A percentile compares a stretch with the other conserved stretches of the same genome.
Conservation (phyloP, 1,140 invertebrate species). For the Drosophila sturtevanti region DNA sequence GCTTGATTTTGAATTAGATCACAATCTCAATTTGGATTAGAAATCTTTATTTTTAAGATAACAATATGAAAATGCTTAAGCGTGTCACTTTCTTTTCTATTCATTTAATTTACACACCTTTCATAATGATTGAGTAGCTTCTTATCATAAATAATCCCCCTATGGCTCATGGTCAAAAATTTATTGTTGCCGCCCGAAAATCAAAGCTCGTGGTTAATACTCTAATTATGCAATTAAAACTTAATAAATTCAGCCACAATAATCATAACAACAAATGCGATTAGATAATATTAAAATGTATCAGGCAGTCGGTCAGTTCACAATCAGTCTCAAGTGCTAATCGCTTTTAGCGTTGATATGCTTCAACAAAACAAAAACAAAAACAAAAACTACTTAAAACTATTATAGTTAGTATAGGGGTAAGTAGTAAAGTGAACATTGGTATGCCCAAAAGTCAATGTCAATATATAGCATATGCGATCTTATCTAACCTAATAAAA, state of each 20-base stretch:
- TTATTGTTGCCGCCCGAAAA: constrained; percentile 39
- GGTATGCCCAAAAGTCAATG: not conserved
- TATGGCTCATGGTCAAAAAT: constrained; percentile 1
- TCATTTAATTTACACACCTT: constrained; percentile 4
- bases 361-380: not conserved
- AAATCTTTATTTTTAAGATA: not conserved
- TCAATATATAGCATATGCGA: not conserved
- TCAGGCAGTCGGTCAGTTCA: not conserved
- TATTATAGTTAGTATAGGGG: not conserved
- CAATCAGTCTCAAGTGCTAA: constrained; percentile 7
- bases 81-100: not conserved
- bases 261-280: constrained; percentile 26
- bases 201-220: constrained; percentile 59
- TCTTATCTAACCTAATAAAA: constrained; percentile 39
- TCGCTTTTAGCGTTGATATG: not conserved
- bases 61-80: too few relatives aligned
- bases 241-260: constrained; percentile 37
- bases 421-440: too few relatives aligned
- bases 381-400: not conserved
- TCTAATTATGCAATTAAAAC: constrained; percentile 64
- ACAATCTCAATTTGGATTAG: too few relatives aligned
- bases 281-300: constrained; percentile 52
- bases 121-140: constrained; percentile 1
- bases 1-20: too few relatives aligned
- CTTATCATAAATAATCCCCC: constrained; percentile 4